Evolutionary conservation across 2,113 vertebrate genomes (phyloP).

Genomic region (Coptodon rendalli): DNA sequence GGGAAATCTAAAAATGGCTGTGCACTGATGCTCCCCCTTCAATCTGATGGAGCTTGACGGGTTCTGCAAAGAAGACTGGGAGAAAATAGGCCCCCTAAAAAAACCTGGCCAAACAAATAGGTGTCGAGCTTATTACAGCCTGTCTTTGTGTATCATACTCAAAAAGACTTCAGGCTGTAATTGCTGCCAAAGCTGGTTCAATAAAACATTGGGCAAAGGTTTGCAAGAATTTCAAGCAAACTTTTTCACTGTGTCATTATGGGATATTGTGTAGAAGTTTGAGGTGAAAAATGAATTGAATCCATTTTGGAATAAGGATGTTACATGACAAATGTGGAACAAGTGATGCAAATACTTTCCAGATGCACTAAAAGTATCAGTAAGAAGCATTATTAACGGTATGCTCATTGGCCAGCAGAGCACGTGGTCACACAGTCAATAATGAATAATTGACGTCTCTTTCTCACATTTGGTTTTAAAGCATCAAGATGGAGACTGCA

Average conservation of each 20-base stretch:
- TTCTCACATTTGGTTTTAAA: neutral
- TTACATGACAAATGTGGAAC: neutral
- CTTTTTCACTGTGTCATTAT: neutral
- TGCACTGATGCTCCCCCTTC: neutral
- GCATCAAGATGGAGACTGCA: neutral
- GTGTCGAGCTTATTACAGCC: neutral
- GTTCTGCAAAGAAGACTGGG: neutral
- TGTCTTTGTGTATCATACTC: neutral
- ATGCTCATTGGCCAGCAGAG: neutral
- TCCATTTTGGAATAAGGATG: neutral
- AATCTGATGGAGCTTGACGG: neutral
- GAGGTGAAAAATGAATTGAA: neutral
- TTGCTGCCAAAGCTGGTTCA: neutral
- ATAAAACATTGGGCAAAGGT: neutral
- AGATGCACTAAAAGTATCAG: neutral
- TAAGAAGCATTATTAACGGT: neutral
- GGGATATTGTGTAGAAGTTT: neutral
- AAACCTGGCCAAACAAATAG: neutral
- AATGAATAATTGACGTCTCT: neutral
- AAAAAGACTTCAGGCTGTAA: neutral
- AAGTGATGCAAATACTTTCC: neutral
- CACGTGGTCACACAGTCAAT: neutral
- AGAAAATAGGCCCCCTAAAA: fast-evolving
- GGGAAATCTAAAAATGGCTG: neutral
- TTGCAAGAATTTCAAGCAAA: neutral